These are phyloP conservation scores for Trilocha varians DNA, from an alignment of 2,888 invertebrate genomes.

Conservation along the genomic window DNA sequence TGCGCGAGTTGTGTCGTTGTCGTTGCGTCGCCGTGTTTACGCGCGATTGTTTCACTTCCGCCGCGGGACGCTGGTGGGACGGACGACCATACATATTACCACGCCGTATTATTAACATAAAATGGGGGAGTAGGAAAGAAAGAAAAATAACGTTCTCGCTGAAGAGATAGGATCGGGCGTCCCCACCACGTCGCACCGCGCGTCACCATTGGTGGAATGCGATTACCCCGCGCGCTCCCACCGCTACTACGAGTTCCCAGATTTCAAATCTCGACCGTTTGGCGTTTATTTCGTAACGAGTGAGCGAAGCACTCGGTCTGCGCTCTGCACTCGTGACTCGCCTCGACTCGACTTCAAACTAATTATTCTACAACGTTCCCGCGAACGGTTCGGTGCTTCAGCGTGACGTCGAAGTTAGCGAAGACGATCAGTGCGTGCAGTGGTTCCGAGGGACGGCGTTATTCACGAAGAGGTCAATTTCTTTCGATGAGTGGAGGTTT, in stretches of 20 bases:
- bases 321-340: slow-evolving; percentile 28
- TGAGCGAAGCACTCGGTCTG: slow-evolving; percentile 48
- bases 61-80: slow-evolving; percentile 10
- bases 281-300: slow-evolving; percentile 68
- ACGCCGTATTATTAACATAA: too few relatives aligned
- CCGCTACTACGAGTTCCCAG: slow-evolving; percentile 60
- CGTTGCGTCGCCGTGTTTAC: slow-evolving; percentile 42
- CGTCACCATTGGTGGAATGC: slow-evolving; percentile 41
- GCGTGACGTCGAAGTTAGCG: slow-evolving; percentile 64
- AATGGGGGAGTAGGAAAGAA: slow-evolving; percentile 60
- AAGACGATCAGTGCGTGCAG: slow-evolving; percentile 65
- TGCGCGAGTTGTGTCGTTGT: slow-evolving; percentile 16
- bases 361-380: slow-evolving; percentile 61
- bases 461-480: slow-evolving; percentile 60
- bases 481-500: slow-evolving; percentile 83
- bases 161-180: slow-evolving; percentile 62
- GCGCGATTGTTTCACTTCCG: slow-evolving; percentile 69
- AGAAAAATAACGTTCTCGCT: slow-evolving; percentile 66
- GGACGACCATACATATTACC: slow-evolving; percentile 66
- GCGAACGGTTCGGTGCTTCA: slow-evolving; percentile 57
- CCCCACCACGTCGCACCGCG: slow-evolving; percentile 51
- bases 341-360: slow-evolving; percentile 36
- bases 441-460: slow-evolving; percentile 36
- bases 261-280: slow-evolving; percentile 74
- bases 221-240: slow-evolving; percentile 31